Percentiles rank a stretch among this genome's conserved stretches.
phyloP scores from a whole-genome alignment of 2,797 vertebrate genomes.

The Sebastes diploproa region DNA sequence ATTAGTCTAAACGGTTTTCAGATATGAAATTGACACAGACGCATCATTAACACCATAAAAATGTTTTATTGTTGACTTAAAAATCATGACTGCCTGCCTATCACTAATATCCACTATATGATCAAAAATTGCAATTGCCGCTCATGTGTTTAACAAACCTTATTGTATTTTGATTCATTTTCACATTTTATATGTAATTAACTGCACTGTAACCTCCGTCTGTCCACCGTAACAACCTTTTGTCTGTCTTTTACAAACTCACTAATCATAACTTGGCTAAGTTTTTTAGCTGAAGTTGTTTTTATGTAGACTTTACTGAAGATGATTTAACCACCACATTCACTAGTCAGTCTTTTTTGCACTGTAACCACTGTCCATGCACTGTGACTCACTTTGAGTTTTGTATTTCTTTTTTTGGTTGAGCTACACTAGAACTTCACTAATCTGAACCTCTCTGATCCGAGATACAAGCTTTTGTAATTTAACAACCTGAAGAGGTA shows the following conservation, averaged over 20 bases:
- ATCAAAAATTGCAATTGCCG: not conserved
- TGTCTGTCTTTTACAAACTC: not conserved
- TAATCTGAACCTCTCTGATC: slow-evolving; percentile 37
- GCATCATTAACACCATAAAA: not conserved
- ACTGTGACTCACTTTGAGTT: slow-evolving; percentile 18
- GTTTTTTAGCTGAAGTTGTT: not conserved
- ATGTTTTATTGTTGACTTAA: not conserved
- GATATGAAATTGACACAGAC: not conserved
- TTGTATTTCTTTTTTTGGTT: not conserved
- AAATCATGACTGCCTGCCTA: not conserved
- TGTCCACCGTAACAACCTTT: not conserved
- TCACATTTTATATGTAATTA: not conserved
- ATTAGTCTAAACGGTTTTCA: not conserved
- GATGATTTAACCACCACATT: not conserved
- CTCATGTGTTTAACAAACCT: not conserved
- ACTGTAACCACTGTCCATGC: not conserved
- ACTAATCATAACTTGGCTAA: not conserved
- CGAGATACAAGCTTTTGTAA: not conserved
- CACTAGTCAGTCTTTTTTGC: not conserved
- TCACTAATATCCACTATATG: not conserved
- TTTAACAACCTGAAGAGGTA: not conserved
- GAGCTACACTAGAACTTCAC: slow-evolving; percentile 7
- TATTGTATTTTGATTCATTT: not conserved
- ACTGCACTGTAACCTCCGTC: slow-evolving; percentile 7
- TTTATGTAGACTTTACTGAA: not conserved